Base-by-base conservation (phyloP, 30 jellyfish, hydroid and myxozoan genomes). In the Aurelia sp. region DNA sequence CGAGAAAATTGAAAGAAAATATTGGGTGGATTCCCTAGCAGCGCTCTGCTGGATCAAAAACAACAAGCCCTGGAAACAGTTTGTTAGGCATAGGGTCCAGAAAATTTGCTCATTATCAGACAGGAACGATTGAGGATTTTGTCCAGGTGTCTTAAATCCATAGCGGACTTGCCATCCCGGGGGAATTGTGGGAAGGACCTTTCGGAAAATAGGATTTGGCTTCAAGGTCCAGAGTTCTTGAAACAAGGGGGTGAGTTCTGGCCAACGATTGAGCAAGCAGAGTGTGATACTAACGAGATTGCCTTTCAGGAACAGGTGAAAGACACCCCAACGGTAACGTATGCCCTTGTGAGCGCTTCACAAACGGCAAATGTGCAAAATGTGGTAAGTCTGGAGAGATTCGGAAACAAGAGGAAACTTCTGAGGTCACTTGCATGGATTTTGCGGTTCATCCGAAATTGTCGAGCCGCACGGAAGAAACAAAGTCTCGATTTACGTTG, bases 361-460 rank as follows among this genome's bases (percentile, higher is more conserved):
- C 21, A 62, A 62, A 11, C 41, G 21, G 73, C 13, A 62, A 62
- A 62, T 62, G 21, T 62, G 73, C 30, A n/a, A 62, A 62, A 62
- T 62, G 73, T 62, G 73, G 20, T 18, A 62, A 62, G 11, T 63
- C 17, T 63, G 3, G 48, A 37, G 48, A 37, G 7, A 37, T 37
- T 37, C 6, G 48, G 48, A 37, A 37, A 37, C 6, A 37, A 37
- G 48, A 3, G 6, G 10, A 37, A 37, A 37, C 48, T 76, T 8
- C 52, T 22, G 80, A 41, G 83, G 19, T 22, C 79, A 11, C 33
- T 64, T 35, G 89, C 84, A 78, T 78, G 84, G 89, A 23, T 62
- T 31, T 59, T 17, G 16, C 21, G 81, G 35, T 64, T 58, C 65
- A 62, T 59, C 11, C 31, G 76, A 15, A 40, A 74, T 47, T 50